phyloP scores from a whole-genome alignment of 2,888 invertebrate species.

The Leptinotarsa juncta region DNA sequence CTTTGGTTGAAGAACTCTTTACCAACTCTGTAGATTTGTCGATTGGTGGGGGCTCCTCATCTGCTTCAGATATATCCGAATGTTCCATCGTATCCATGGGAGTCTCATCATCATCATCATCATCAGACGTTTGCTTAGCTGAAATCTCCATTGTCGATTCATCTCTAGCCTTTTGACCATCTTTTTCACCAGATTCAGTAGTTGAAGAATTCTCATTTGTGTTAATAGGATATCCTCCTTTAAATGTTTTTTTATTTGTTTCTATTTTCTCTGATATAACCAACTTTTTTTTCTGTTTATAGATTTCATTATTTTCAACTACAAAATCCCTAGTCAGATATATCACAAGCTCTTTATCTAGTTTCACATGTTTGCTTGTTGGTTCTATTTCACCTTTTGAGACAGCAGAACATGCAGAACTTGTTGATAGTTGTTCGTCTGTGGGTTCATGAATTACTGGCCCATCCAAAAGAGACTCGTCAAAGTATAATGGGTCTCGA shows the following conservation, averaged over 20 bases:
- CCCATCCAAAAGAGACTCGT: neutral
- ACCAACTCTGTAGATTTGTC: too few relatives aligned
- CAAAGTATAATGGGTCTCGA: neutral
- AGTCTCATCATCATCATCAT: neutral
- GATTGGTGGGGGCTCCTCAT: neutral
- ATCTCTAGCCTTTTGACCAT: too few relatives aligned
- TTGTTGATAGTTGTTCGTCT: neutral
- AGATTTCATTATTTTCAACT: neutral
- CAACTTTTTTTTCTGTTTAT: neutral
- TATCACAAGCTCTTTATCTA: neutral
- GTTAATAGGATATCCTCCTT: neutral
- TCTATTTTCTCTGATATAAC: neutral
- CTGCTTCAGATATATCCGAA: neutral
- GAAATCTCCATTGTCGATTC: neutral
- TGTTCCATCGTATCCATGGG: constrained; percentile 3
- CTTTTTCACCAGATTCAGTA: too few relatives aligned
- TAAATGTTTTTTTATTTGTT: neutral
- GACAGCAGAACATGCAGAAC: neutral
- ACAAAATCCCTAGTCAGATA: neutral
- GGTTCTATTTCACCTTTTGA: neutral
- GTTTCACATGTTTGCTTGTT: neutral
- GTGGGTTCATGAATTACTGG: neutral
- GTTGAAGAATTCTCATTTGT: too few relatives aligned
- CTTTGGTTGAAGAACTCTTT: too few relatives aligned
- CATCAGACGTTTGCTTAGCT: neutral